Conservation (phyloP, 2,888 invertebrate species). For the Standfussiana lucernea region DNA sequence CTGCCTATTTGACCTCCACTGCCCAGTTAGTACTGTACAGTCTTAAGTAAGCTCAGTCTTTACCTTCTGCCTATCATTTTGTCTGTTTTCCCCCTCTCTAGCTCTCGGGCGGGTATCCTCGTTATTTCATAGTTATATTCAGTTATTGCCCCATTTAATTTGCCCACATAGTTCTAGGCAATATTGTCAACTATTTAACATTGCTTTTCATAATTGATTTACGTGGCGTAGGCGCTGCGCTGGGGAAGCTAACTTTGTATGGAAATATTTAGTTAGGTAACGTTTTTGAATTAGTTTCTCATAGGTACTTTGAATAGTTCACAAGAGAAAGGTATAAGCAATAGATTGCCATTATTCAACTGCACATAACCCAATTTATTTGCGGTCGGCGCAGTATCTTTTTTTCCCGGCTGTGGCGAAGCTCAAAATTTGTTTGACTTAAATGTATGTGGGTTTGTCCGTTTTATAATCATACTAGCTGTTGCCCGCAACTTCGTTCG, state of each 20-base stretch:
- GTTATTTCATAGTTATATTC: slow-evolving; percentile 76
- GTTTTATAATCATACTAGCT: background rate
- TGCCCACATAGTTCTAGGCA: slow-evolving; percentile 79
- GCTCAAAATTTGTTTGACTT: background rate
- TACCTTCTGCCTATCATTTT: slow-evolving; percentile 24
- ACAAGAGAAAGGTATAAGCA: background rate
- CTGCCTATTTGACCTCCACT: too few relatives aligned
- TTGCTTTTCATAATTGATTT: slow-evolving; percentile 79
- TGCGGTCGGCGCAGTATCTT: background rate
- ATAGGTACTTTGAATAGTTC: background rate
- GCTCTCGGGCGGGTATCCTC: slow-evolving; percentile 62
- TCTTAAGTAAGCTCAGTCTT: too few relatives aligned
- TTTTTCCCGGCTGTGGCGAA: background rate
- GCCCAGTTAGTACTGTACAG: too few relatives aligned
- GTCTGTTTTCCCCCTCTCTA: slow-evolving; percentile 21
- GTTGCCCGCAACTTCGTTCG: too few relatives aligned
- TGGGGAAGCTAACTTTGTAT: slow-evolving; percentile 48
- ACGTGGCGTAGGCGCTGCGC: slow-evolving; percentile 63
- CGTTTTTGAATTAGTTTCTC: slow-evolving; percentile 2
- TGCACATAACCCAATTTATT: background rate
- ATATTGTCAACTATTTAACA: slow-evolving; percentile 82
- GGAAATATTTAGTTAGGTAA: slow-evolving; percentile 32
- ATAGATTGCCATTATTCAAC: background rate
- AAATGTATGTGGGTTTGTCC: rapidly evolving
- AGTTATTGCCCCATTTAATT: slow-evolving; percentile 77